Conservation (phyloP, 2,888 invertebrate species). For the Idaea dimidiata region DNA sequence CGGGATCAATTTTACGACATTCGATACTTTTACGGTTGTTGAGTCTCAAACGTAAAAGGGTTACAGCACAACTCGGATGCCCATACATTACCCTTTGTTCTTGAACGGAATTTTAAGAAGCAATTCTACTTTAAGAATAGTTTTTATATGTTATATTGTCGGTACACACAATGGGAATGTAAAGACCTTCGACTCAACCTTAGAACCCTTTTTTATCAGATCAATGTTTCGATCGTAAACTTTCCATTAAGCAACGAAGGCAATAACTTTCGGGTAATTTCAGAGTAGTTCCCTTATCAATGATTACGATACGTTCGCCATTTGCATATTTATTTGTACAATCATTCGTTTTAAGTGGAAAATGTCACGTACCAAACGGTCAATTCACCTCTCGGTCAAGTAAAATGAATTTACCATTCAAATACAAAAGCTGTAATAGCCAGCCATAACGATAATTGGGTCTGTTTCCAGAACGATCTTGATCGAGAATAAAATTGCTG, state of each 20-base stretch:
- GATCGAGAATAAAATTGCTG: slow-evolving; percentile 18
- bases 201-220: slow-evolving; percentile 16
- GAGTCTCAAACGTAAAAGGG: slow-evolving; percentile 68
- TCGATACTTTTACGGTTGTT: slow-evolving; percentile 72
- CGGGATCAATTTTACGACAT: slow-evolving; percentile 67
- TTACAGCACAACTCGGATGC: slow-evolving; percentile 43
- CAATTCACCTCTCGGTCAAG: slow-evolving; percentile 23
- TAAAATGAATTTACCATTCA: slow-evolving; percentile 18
- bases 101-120: slow-evolving; percentile 47
- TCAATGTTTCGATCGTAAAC: slow-evolving; percentile 21
- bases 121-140: slow-evolving; percentile 40
- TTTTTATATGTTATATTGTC: slow-evolving; percentile 35
- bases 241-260: slow-evolving; percentile 10
- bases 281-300: slow-evolving; percentile 9
- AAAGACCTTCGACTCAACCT: slow-evolving; percentile 13
- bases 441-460: slow-evolving; percentile 20
- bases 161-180: slow-evolving; percentile 23
- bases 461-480: slow-evolving; percentile 21
- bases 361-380: slow-evolving; percentile 17
- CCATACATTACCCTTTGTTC: slow-evolving; percentile 51
- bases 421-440: slow-evolving; percentile 17
- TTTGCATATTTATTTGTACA: slow-evolving; percentile 13
- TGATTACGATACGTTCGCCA: slow-evolving; percentile 8
- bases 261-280: slow-evolving; percentile 9
- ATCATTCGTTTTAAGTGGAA: slow-evolving; percentile 9